Evolutionary conservation across 2,113 vertebrate genomes (phyloP).

Genomic region (Thamnophis sirtalis): DNA sequence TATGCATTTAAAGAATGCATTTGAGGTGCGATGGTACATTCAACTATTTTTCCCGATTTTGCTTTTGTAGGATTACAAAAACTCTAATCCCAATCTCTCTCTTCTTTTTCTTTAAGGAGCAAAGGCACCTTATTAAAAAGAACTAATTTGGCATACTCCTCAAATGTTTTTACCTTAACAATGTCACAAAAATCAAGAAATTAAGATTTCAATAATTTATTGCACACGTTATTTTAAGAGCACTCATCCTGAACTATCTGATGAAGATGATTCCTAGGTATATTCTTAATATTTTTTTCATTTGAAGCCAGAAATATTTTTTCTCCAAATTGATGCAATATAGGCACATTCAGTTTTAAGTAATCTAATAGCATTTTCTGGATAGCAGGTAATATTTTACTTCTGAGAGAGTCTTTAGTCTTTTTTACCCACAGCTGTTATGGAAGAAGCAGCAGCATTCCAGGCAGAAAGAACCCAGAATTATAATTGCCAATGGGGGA

Average conservation of each 20-base stretch:
- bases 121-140: background rate
- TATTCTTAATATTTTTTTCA: background rate
- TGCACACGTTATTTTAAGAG: constrained; percentile 5
- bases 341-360: background rate
- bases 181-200: background rate
- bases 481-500: background rate
- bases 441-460: background rate
- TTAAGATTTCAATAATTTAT: constrained; percentile 5
- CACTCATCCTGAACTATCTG: background rate
- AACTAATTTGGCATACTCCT: background rate
- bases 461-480: background rate
- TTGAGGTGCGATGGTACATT: background rate
- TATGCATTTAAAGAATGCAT: background rate
- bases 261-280: background rate
- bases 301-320: background rate
- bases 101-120: background rate
- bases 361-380: background rate
- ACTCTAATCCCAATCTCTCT: background rate
- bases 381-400: background rate
- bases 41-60: background rate
- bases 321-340: background rate
- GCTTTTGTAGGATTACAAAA: background rate
- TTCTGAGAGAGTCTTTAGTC: background rate
- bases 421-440: background rate
- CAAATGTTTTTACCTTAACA: background rate